Percentiles rank a stretch among this genome's conserved stretches.
phyloP scores from a whole-genome alignment of 2,888 invertebrate genomes.

The Asteroscopus sphinx region DNA sequence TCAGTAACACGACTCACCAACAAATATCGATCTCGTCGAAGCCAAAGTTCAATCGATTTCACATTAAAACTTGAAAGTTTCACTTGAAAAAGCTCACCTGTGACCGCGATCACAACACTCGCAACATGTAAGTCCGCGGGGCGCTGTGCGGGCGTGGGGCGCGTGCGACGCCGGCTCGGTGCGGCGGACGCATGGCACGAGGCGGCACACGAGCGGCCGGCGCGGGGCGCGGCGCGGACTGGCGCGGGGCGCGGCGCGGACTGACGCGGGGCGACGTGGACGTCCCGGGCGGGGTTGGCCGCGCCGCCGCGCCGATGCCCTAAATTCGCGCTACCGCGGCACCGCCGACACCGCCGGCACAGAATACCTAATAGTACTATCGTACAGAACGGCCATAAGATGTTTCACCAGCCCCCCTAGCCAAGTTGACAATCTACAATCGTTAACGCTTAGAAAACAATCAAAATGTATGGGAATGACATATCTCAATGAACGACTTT shows the following conservation, averaged over 20 bases:
- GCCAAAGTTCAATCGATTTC: constrained; percentile 75
- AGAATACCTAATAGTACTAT: too few species aligned
- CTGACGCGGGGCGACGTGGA: constrained; percentile 79
- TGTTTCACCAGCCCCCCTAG: too few species aligned
- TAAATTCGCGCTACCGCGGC: constrained; percentile 86
- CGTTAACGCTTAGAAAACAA: too few species aligned
- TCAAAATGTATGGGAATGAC: too few species aligned
- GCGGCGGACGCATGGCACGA: constrained; percentile 42
- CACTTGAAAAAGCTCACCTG: constrained; percentile 73
- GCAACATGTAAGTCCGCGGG: constrained; percentile 68
- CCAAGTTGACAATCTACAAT: too few species aligned
- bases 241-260: constrained; percentile 78
- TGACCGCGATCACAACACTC: constrained; percentile 73
- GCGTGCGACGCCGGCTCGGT: constrained; percentile 52
- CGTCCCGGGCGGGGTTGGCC: constrained; percentile 61
- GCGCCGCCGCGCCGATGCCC: constrained; percentile 82
- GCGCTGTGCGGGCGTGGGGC: constrained; percentile 57
- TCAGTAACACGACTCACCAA: constrained; percentile 72
- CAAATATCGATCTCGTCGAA: constrained; percentile 75
- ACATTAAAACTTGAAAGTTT: constrained; percentile 75
- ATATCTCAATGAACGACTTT: too few species aligned
- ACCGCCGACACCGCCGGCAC: too few species aligned
- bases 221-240: constrained; percentile 79
- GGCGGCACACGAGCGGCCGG: constrained; percentile 71
- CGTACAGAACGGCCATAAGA: too few species aligned